These are phyloP conservation scores for Gymnoscopelus braueri DNA, from an alignment of 2,797 vertebrate genomes.

Conservation along the genomic window DNA sequence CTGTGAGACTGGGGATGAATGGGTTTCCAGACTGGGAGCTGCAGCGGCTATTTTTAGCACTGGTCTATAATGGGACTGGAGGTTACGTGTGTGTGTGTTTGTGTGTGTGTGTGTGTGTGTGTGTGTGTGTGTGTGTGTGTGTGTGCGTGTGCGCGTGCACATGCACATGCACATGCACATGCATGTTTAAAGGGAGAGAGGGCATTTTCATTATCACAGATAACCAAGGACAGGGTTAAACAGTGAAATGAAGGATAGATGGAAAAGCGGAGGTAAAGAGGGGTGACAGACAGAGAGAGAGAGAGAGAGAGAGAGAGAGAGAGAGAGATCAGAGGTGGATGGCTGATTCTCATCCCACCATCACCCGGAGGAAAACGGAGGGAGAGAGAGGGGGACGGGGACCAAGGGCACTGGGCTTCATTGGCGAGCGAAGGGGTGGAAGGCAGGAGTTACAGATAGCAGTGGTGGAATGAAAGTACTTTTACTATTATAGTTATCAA, in stretches of 20 bases:
- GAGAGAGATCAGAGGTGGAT: not conserved
- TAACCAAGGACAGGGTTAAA: slow-evolving; percentile 37
- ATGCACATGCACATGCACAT: not conserved
- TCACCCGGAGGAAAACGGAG: slow-evolving; percentile 11
- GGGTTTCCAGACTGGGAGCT: slow-evolving; percentile 61
- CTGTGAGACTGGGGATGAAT: slow-evolving; percentile 69
- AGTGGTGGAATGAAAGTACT: too few species aligned
- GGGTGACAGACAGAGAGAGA: slow-evolving; percentile 6
- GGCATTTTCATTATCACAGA: slow-evolving; percentile 19
- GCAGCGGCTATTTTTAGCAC: slow-evolving; percentile 68
- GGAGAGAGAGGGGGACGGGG: not conserved
- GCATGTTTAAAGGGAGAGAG: not conserved
- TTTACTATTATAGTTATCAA: too few species aligned
- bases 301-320: slow-evolving; percentile 9
- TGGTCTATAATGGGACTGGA: slow-evolving; percentile 51
- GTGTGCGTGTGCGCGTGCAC: too few species aligned
- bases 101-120: slow-evolving; percentile 11
- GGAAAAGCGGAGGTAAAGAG: slow-evolving; percentile 23
- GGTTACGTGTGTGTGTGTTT: slow-evolving; percentile 5
- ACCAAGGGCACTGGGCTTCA: slow-evolving; percentile 33
- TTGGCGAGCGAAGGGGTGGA: slow-evolving; percentile 11
- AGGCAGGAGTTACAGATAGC: not conserved
- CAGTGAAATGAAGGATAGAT: slow-evolving; percentile 24
- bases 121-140: slow-evolving; percentile 14
- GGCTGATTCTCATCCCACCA: slow-evolving; percentile 18